Evolutionary conservation across 2,888 invertebrate genomes (phyloP).

Genomic region (Melinopterus prodromus): DNA sequence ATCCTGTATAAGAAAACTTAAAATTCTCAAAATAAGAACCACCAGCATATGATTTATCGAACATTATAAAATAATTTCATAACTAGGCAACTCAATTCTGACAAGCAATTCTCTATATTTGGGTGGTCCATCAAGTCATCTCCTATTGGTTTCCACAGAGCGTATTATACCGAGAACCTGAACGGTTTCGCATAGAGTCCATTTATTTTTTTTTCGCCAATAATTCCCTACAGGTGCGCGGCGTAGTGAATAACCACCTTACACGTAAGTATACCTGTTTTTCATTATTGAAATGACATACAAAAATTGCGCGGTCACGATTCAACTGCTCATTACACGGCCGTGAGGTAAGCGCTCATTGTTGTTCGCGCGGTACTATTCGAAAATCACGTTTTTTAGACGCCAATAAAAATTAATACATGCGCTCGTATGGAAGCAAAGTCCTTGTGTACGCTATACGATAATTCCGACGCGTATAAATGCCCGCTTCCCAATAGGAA

Average conservation of each 20-base stretch:
- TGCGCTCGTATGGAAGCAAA: slow-evolving; percentile 4
- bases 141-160: too few species aligned
- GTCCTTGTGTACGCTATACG: background rate
- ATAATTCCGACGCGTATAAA: background rate
- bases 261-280: background rate
- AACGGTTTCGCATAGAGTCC: too few species aligned
- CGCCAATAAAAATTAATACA: slow-evolving; percentile 4
- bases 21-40: too few species aligned
- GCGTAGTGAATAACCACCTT: background rate
- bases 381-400: slow-evolving; percentile 4
- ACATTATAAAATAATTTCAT: too few species aligned
- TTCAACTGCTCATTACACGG: slow-evolving; percentile 4
- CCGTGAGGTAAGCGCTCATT: background rate
- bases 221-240: background rate
- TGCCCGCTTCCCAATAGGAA: background rate
- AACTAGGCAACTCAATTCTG: too few species aligned
- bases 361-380: background rate
- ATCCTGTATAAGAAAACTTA: too few species aligned
- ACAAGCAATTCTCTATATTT: too few species aligned
- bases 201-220: background rate
- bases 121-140: too few species aligned
- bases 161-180: too few species aligned
- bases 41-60: too few species aligned
- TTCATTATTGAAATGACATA: slow-evolving; percentile 4
- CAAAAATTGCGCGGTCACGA: slow-evolving; percentile 4